Evolutionary conservation across 2,797 vertebrate species (phyloP).

Genomic region (Percopsis omiscomaycus): DNA sequence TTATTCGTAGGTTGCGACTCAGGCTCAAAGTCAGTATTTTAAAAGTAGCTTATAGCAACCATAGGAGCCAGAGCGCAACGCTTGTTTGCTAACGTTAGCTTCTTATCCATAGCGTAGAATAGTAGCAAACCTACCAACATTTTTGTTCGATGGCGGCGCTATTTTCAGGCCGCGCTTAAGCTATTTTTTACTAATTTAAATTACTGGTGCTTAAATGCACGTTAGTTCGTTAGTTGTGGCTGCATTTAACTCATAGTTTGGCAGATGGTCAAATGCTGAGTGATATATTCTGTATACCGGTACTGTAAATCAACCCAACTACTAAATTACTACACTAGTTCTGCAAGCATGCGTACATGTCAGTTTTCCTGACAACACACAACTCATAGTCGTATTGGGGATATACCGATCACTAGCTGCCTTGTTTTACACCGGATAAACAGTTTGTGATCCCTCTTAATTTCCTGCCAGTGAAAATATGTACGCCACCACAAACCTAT

Average conservation of each 20-base stretch:
- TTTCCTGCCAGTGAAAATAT: constrained; percentile 5
- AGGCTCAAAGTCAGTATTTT: constrained; percentile 9
- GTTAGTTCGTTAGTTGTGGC: neutral
- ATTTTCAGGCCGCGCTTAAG: constrained; percentile 52
- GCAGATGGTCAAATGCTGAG: neutral
- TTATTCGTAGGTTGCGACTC: neutral
- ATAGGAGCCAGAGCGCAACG: constrained; percentile 12
- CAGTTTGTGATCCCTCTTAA: neutral
- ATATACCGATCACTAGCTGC: neutral
- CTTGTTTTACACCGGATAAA: no score
- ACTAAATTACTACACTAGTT: neutral
- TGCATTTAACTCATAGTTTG: neutral
- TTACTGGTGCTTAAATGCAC: constrained; percentile 16
- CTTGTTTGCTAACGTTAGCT: constrained; percentile 37
- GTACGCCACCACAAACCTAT: no score
- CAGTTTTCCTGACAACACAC: neutral
- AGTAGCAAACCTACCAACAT: constrained; percentile 14
- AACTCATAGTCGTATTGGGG: constrained; percentile 18
- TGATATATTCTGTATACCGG: neutral
- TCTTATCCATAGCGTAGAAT: constrained; percentile 19
- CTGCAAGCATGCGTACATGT: neutral
- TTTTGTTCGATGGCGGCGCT: constrained; percentile 60
- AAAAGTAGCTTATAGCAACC: constrained; percentile 37
- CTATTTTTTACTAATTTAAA: neutral
- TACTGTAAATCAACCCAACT: no score